A percentile compares a stretch with the other conserved stretches of the same genome.
phyloP scores from a whole-genome alignment of 2,113 vertebrate species.

The Chloebia gouldiae region DNA sequence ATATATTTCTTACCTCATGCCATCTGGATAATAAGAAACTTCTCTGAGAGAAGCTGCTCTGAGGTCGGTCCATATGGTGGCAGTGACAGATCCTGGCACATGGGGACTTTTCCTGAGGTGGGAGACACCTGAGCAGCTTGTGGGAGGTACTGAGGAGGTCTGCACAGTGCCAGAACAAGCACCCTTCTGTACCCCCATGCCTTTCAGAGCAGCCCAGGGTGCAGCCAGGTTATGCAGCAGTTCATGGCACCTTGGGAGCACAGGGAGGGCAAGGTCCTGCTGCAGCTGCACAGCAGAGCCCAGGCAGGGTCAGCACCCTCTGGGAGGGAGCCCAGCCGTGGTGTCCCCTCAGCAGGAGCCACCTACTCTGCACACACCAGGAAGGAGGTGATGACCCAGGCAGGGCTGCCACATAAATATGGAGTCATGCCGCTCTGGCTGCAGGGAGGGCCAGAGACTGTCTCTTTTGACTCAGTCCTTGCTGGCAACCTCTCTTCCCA shows the following conservation, averaged over 20 bases:
- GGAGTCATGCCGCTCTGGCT: neutral
- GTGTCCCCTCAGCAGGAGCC: neutral
- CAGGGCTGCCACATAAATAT: neutral
- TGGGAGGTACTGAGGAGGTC: neutral
- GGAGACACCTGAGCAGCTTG: neutral
- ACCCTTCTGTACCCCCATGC: neutral
- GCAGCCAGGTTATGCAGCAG: rapidly evolving
- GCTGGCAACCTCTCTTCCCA: neutral
- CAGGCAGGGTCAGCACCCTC: neutral
- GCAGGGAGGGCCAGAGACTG: neutral
- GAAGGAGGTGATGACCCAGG: neutral
- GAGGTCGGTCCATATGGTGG: neutral
- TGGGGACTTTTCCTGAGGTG: neutral
- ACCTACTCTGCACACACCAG: rapidly evolving
- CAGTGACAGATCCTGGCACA: neutral
- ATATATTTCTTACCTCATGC: neutral
- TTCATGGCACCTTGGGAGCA: neutral
- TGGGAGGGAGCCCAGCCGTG: rapidly evolving
- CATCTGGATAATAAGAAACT: neutral
- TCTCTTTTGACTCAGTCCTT: neutral
- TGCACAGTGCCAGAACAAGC: neutral
- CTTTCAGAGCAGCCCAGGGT: neutral
- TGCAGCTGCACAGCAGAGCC: neutral
- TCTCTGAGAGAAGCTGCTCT: neutral
- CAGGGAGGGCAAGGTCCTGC: neutral